Evolutionary conservation across 2,797 vertebrate species (phyloP).

Genomic region (Silurus lanzhouensis): DNA sequence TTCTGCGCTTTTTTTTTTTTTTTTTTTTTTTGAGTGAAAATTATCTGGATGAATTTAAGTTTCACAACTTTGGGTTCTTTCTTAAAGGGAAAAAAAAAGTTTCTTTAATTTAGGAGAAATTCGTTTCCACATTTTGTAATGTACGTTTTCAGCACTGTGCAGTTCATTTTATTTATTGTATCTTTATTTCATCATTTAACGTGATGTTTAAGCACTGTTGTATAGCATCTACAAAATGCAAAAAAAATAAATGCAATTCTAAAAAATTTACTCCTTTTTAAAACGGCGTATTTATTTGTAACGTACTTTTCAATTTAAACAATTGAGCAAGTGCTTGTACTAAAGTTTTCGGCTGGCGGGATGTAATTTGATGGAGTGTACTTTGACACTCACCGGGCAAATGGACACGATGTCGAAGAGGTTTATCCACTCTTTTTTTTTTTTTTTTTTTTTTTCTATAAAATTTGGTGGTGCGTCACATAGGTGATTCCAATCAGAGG

Average conservation of each 20-base stretch:
- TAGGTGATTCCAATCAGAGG: too few species aligned
- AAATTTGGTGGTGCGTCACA: too few species aligned
- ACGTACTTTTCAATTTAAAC: not conserved
- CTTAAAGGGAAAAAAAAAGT: not conserved
- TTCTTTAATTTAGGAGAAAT: constrained; percentile 8
- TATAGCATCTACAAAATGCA: constrained; percentile 80
- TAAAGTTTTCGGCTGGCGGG: too few species aligned
- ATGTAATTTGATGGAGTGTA: too few species aligned
- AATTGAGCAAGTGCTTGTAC: too few species aligned
- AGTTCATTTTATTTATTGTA: constrained; percentile 42
- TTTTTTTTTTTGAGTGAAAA: not conserved
- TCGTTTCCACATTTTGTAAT: constrained; percentile 23
- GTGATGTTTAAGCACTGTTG: constrained; percentile 57
- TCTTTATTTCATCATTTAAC: constrained; percentile 39
- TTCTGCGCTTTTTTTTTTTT: not conserved
- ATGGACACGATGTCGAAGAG: too few species aligned
- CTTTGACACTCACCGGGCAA: too few species aligned
- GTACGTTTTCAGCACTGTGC: constrained; percentile 27
- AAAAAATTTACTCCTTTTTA: constrained; percentile 24
- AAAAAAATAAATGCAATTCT: constrained; percentile 62
- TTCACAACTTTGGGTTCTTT: constrained; percentile 27
- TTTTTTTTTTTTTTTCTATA: too few species aligned
- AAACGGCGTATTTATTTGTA: not conserved
- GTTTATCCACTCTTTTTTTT: too few species aligned
- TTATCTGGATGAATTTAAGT: constrained; percentile 27